Conservation (phyloP, 2,888 invertebrate species). For the Troides helena region DNA sequence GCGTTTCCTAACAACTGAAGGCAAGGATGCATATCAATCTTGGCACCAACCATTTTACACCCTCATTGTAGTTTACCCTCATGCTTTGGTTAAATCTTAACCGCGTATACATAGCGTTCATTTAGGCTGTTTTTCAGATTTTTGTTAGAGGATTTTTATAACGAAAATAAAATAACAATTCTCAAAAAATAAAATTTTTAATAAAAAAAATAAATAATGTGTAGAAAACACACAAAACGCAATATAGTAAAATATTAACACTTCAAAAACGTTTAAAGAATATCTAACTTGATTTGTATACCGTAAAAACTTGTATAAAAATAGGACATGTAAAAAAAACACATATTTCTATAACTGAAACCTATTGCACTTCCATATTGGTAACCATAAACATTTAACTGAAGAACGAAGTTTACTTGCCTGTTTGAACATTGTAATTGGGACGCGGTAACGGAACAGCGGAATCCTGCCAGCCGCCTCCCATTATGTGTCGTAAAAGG, state of each 20-base stretch:
- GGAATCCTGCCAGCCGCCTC: too few species aligned
- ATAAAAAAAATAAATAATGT: neutral
- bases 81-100: too few species aligned
- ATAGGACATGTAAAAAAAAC: neutral
- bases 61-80: too few species aligned
- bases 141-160: neutral
- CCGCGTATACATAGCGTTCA: too few species aligned
- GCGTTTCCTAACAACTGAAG: too few species aligned
- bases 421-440: neutral
- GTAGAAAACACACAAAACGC: neutral
- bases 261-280: neutral
- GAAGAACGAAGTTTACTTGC: neutral
- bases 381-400: constrained; percentile 8
- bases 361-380: constrained; percentile 24
- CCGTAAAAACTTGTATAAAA: neutral
- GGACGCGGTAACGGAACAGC: too few species aligned
- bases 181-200: neutral
- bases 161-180: neutral
- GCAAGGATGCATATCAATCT: too few species aligned
- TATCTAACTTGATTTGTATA: neutral
- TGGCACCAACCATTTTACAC: too few species aligned
- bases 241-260: neutral
- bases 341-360: neutral
- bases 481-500: too few species aligned
- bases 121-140: too few species aligned